Evolutionary conservation across 2,797 vertebrate genomes (phyloP), one percentile per base, ranked within the genome.

Genomic region (Eulemur albifrons): DNA sequence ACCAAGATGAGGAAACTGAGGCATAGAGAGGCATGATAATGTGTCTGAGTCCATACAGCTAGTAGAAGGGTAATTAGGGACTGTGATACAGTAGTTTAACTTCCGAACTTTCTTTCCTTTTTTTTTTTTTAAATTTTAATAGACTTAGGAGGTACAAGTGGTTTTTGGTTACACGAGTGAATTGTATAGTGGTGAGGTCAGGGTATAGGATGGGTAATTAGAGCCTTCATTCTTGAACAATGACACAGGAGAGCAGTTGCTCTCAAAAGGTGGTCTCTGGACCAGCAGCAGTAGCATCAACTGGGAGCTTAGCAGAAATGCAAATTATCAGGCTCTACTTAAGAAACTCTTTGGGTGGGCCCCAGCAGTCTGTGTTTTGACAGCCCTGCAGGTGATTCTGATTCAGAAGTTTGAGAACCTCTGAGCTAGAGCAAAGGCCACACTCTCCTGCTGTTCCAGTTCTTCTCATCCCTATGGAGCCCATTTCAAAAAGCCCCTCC

Each of bases 41-140:
- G 4, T 12, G 27, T 45, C 40, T 25, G 7, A 10, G 2, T 48
- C 57, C 25, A 30, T 70, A 30, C 0, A 0, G 69, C 11, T 4
- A 38, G 21, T 10, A 30, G 63, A 0, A 61, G 65, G n/a, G 1
- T 11, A 32, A 4, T 35, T 35, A 18, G 45, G n/a, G 23, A 14
- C 4, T 25, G 30, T 10, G 9, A 35, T 52, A 59, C 2, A 20
- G 54, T 9, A 21, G 50, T 20, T 50, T 43, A 48, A 54, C 63
- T 69, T 77, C 17, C 59, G 81, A 81, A 17, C 17, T 30, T 86
- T 43, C 11, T 0, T 91, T 59, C 18, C 17, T n/a, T 63, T 65
- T 65, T 17, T 65, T 65, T 9, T 65, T 32, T 65, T 18, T 4
- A 9, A 17, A 18, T 65, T 65, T 65, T 18, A 65, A n/a, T 65